Evolutionary conservation across 1,140 invertebrate genomes (phyloP).

Genomic region (Drosophila ficusphila): DNA sequence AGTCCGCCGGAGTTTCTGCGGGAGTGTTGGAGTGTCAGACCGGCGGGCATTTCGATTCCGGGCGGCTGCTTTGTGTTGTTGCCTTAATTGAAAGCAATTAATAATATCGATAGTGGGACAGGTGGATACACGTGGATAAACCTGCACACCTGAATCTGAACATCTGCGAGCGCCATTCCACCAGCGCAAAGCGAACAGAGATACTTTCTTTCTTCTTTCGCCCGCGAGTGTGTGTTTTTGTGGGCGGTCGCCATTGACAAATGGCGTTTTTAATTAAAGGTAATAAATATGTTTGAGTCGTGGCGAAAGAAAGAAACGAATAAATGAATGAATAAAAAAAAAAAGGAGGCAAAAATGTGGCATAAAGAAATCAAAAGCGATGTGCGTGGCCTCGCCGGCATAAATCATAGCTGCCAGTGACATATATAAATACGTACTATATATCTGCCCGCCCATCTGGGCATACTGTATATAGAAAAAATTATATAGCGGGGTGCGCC

Average conservation of each 20-base stretch:
- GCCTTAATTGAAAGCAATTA: constrained; percentile 67
- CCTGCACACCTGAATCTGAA: background rate
- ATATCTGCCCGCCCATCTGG: constrained; percentile 13
- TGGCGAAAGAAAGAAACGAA: constrained; percentile 42
- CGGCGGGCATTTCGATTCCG: constrained; percentile 11
- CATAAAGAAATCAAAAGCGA: constrained; percentile 45
- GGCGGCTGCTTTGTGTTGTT: constrained; percentile 27
- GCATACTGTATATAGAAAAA: constrained; percentile 1
- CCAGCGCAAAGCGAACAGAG: constrained; percentile 9
- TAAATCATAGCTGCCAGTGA: constrained; percentile 37
- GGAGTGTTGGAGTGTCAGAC: background rate
- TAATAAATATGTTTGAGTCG: constrained; percentile 56
- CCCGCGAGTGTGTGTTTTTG: background rate
- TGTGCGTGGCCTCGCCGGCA: constrained; percentile 8
- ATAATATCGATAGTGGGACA: constrained; percentile 52
- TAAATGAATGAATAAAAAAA: constrained; percentile 16
- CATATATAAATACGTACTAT: constrained; percentile 7
- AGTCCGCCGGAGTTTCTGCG: too few species aligned
- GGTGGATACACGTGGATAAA: constrained; percentile 10
- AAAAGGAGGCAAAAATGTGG: constrained; percentile 1
- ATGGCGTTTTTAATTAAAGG: constrained; percentile 60
- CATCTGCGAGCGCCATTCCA: constrained; percentile 8
- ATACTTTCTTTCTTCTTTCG: constrained; percentile 10
- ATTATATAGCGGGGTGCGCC: background rate
- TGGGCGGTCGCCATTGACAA: constrained; percentile 35